Evolutionary conservation across 2,888 invertebrate species (phyloP).

Genomic region (Agonopterix subpropinquella): DNA sequence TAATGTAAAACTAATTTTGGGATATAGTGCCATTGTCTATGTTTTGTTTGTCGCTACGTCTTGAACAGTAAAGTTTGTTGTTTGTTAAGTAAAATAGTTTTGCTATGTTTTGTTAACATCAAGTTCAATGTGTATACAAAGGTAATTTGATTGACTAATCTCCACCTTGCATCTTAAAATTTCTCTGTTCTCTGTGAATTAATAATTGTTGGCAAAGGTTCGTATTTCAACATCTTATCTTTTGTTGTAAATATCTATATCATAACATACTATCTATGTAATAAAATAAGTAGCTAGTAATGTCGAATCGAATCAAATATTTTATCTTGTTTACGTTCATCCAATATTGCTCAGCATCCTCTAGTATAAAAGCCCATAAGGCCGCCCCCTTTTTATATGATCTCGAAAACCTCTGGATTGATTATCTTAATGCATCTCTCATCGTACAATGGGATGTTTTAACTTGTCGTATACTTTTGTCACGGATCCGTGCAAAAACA

Average conservation of each 20-base stretch:
- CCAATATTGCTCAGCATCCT: no score
- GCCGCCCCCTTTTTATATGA: no score
- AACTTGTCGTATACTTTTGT: no score
- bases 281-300: conserved; percentile 7
- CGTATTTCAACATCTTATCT: conserved; percentile 4
- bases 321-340: no score
- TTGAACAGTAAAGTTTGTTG: conserved; percentile 8
- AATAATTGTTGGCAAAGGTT: conserved; percentile 5
- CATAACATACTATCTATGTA: not conserved
- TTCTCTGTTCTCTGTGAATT: conserved; percentile 6
- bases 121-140: no score
- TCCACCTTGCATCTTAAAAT: conserved; percentile 3
- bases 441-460: no score
- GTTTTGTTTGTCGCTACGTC: conserved; percentile 33
- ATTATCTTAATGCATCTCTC: no score
- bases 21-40: conserved; percentile 57
- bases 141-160: conserved; percentile 1
- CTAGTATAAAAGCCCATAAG: no score
- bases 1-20: conserved; percentile 27
- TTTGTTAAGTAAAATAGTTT: conserved; percentile 2
- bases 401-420: no score
- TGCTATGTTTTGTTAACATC: conserved; percentile 3
- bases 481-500: no score
- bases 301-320: no score
- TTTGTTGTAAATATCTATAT: conserved; percentile 15